Base-by-base conservation (phyloP, 2,888 invertebrate species). In the Patella pellucida region DNA sequence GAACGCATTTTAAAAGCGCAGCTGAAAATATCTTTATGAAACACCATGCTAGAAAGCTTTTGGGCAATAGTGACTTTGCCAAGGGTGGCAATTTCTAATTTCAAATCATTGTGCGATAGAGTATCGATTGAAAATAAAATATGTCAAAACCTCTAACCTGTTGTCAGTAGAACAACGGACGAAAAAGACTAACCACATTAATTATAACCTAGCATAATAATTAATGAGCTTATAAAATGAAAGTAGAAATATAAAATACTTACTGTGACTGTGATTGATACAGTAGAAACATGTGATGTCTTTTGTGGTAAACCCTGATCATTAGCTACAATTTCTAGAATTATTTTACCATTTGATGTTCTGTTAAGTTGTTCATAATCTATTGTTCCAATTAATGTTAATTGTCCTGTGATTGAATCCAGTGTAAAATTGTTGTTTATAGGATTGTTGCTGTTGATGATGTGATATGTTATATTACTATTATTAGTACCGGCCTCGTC, bases 371-470 rank as follows among this genome's bases (percentile, higher is more conserved):
- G 51, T 74, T 89, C 89, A 76, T 83, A 89, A 79, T 89, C 86
- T 31, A 89, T 79, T 3, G 84, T 82, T 9, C 78, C 73, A 16
- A 67, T 74, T 16, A 88, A 81, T 11, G 76, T 79, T 3, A 91
- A 77, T 71, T 84, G 82, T 9, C 96, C 96, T 0, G 94, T 94
- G 0, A 93, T 92, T 69, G 93, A 91, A 83, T 95, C 93, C 9
- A 96, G 93, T 73, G 92, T 88, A 83, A 95, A 94, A 79, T 86
- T 87, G 51, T 76, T 73, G 11, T 75, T 16, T 2, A 75, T 14
- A 12, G 67, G 41, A 41, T 41, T n/a, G 19, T 23, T 70, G 4
- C 71, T 67, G 5, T 31, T 16, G 15, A 16, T 14, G 2, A 68
- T 14, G 14, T 41, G 68, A 69, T 78, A 74, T 2, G 68, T 68